Base-by-base conservation (phyloP, 2,113 vertebrate species). In the Atrichornis clamosus region DNA sequence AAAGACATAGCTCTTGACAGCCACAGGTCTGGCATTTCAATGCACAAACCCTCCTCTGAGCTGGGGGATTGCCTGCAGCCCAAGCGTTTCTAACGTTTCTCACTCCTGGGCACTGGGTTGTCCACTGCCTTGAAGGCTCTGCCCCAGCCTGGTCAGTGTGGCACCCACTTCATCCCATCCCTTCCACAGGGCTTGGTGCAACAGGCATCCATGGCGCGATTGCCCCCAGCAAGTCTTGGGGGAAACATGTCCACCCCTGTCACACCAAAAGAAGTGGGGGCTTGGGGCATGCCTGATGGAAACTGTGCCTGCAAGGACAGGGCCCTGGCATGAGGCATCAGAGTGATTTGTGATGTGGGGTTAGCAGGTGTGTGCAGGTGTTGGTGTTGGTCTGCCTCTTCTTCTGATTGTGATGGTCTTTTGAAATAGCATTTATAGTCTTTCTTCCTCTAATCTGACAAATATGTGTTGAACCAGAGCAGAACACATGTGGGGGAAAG, bases 161-260 rank as follows among this genome's bases (percentile, higher is more conserved):
- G 52, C 6, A 6, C 14, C 2, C 21, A 12, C 35, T 65, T 75
- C 35, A 30, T 16, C 8, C 33, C 6, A 16, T 2, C 5, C 8
- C 8, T 83, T 72, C 47, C 39, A 35, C 0, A 2, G 27, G 46
- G 7, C 9, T 27, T 35, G 9, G 23, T 72, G 42, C 15, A 32
- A 62, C 42, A 41, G n/a, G n/a, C 5, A 19, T 19, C 24, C 39
- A 20, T 1, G 2, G 27, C 22, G 44, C 46, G 13, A 14, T 35
- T 7, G 5, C 11, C 32, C 41, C 2, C 8, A n/a, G 15, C 0
- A 6, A n/a, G 10, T 35, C 7, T 2, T 0, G 1, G 5, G 3
- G 5, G 55, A n/a, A 69, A 15, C 26, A 59, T 0, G 0, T 20
- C 11, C 1, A 1, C 6, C 12, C 4, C 4, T 2, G 2, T 68